Base-by-base conservation (phyloP, 2,888 invertebrate genomes). In the Rhopalosiphum nymphaeae region DNA sequence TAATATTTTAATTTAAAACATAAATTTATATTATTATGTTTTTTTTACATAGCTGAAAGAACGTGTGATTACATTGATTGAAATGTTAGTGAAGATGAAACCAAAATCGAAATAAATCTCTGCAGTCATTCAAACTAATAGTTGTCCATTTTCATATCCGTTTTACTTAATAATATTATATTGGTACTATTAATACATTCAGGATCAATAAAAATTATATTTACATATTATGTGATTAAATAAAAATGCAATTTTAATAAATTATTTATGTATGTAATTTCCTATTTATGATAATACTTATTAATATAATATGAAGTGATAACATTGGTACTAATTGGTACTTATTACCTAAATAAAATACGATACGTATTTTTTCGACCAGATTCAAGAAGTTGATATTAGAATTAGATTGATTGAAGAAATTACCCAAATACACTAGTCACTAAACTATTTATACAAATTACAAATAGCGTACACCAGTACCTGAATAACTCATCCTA, bases 21-120 rank as follows among this genome's bases (percentile, higher is more conserved):
- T 36, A 21, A 9, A 36, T 36, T 88, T 88, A 36, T 56, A 88
- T 88, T 25, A n/a, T 61, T 92, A 16, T 21, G 53, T 53, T 61
- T 86, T 46, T 46, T 86, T 61, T 57, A 42, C 1, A 2, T 44
- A 93, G 92, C 10, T 93, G 7, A 93, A 93, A 25, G 92, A 93
- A 53, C 78, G 78, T 11, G 7, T 44, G 25, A 1, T 9, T 5
- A 44, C 16, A 16, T 25, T 93, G 25, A 13, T 89, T 0, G 88
- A 93, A 29, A 93, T 89, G n/a, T 0, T 93, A 16, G 44, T 29
- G 88, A 93, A 93, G 25, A 93, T 93, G 88, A 93, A 89, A 93
- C 67, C 42, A 67, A 87, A 85, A 56, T 91, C 57, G 26, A 78
- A 91, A 78, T 88, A 88, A 88, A 53, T 36, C n/a, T 36, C n/a